phyloP scores from a whole-genome alignment of 2,113 vertebrate species.

The Psilopogon haemacephalus region DNA sequence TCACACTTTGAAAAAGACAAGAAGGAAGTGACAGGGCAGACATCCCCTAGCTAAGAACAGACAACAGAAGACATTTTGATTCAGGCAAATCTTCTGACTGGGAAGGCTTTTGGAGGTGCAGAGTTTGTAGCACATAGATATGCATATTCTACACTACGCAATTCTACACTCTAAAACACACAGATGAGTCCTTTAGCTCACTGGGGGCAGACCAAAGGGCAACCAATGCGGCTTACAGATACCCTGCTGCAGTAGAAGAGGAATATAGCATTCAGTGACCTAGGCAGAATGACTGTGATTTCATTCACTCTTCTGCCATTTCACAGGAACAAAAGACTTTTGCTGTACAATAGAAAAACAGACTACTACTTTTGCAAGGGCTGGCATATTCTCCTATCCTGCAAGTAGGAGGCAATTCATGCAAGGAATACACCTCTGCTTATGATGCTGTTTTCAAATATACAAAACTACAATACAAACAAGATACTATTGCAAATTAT shows the following conservation, averaged over 20 bases:
- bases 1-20: neutral
- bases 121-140: neutral
- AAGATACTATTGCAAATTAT: neutral
- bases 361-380: neutral
- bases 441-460: neutral
- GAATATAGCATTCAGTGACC: neutral
- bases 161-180: neutral
- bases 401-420: neutral
- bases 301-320: neutral
- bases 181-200: neutral
- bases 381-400: neutral
- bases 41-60: neutral
- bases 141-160: too few species aligned
- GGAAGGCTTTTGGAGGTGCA: neutral
- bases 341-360: neutral
- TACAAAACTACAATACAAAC: neutral
- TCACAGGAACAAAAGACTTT: neutral
- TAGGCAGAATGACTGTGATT: neutral
- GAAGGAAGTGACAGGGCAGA: neutral
- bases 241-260: neutral
- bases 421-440: neutral
- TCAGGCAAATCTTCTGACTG: neutral
- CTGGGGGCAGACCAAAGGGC: neutral
- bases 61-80: neutral
- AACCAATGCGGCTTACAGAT: neutral